A percentile compares a stretch with the other conserved stretches of the same genome.
These are phyloP conservation scores for Drosophila watanabei DNA, from an alignment of 1,140 invertebrate species.

Conservation along the genomic window DNA sequence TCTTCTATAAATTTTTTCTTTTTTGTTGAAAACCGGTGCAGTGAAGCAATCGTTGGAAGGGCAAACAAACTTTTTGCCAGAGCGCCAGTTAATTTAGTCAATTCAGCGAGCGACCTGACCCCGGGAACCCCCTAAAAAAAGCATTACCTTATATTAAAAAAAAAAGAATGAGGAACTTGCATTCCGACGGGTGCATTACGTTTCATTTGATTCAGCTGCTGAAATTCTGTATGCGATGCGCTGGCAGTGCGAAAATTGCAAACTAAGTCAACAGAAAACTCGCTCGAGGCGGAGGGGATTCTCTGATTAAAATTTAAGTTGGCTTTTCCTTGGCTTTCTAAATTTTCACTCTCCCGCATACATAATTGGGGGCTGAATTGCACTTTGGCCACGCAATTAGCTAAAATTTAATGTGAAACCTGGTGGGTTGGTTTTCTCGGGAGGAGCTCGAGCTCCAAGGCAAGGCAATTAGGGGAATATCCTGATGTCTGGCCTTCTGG, in stretches of 20 bases:
- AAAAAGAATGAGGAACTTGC: slow-evolving; percentile 21
- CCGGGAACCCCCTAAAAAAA: slow-evolving; percentile 2
- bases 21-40: slow-evolving; percentile 28
- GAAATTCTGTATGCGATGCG: slow-evolving; percentile 49
- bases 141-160: not conserved
- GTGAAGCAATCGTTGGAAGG: slow-evolving; percentile 64
- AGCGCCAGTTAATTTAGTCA: slow-evolving; percentile 76
- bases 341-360: slow-evolving; percentile 9
- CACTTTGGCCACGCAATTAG: slow-evolving; percentile 25
- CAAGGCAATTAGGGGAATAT: slow-evolving; percentile 30
- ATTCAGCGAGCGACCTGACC: slow-evolving; percentile 51
- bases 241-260: slow-evolving; percentile 54
- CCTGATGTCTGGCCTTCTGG: slow-evolving; percentile 20
- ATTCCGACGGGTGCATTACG: slow-evolving; percentile 58
- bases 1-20: not conserved
- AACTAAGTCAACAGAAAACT: slow-evolving; percentile 72
- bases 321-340: slow-evolving; percentile 7
- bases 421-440: not conserved
- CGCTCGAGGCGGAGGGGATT: slow-evolving; percentile 21
- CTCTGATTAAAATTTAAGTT: slow-evolving; percentile 71
- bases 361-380: slow-evolving; percentile 1
- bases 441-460: slow-evolving; percentile 9
- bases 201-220: slow-evolving; percentile 66
- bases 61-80: slow-evolving; percentile 76
- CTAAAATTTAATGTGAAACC: not conserved